Base-by-base conservation (phyloP, 1,140 invertebrate genomes). In the Eupristina koningsbergeri region DNA sequence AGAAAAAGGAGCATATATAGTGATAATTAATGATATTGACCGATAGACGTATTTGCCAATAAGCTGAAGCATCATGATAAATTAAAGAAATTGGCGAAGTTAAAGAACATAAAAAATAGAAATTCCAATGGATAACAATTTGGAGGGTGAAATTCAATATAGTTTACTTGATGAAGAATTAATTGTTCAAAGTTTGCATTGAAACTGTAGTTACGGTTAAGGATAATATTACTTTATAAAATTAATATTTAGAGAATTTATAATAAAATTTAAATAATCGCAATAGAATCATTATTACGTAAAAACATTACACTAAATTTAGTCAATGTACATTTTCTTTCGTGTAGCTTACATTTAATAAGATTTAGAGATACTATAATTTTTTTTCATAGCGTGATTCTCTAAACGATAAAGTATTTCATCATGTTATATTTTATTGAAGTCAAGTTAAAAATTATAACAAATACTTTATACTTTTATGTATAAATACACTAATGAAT, bases 91-190 rank as follows among this genome's bases (percentile, higher is more conserved):
- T 63, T 1, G 36, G 53, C 22, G 58, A 79, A 63, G 34, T 41
- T 63, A 11, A 31, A 64, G 58, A 64, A 13, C 36, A 50, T n/a
- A 80, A 31, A 31, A 80, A 15, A 53, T 13, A 50, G 19, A 53
- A n/a, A 64, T 29, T 26, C 63, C 5, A 11, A 58, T 45, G 19
- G 64, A 36, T 53, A 19, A 69, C 29, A 41, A 78, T 9, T 3
- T 13, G 53, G 22, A 58, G 22, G 53, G 53, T 3, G 22, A 58
- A 58, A 58, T 58, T 58, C 78, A 87, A 88, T 87, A 83, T 85
- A 84, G 83, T 75, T 61, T 45, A 47, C 79, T 84, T 88, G 86
- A 88, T 86, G 84, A 19, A 7, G 36, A 47, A 41, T n/a, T n/a
- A n/a, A n/a, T 74, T 47, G 71, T 45, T 47, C 47, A 47, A 29